phyloP scores from a whole-genome alignment of 2,113 vertebrate species.

The Nerophis lumbriciformis region DNA sequence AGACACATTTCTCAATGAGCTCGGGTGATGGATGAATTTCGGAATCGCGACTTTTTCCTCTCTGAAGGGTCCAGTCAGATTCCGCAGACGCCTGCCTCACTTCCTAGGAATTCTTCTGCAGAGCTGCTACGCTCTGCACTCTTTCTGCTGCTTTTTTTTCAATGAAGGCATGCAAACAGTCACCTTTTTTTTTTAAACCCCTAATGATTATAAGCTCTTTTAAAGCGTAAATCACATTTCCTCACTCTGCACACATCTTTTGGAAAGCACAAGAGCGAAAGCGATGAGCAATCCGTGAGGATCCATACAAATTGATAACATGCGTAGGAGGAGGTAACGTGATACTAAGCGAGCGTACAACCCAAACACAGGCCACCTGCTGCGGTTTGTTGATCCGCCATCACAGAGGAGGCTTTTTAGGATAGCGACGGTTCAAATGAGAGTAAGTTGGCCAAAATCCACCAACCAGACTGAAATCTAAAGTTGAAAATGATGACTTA shows the following conservation, averaged over 20 bases:
- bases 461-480: constrained; percentile 34
- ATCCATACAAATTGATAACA: constrained; percentile 57
- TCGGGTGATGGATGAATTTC: constrained; percentile 40
- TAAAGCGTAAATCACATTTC: constrained; percentile 44
- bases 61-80: constrained; percentile 25
- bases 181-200: constrained; percentile 22
- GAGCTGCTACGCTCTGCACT: neutral
- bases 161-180: constrained; percentile 1
- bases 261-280: constrained; percentile 19
- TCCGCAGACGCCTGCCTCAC: constrained; percentile 48
- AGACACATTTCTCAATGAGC: constrained; percentile 63
- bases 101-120: constrained; percentile 36
- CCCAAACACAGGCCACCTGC: constrained; percentile 68
- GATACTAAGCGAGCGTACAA: constrained; percentile 46
- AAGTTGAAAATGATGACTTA: constrained; percentile 16
- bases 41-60: constrained; percentile 31
- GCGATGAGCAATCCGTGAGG: constrained; percentile 26
- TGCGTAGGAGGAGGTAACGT: constrained; percentile 44
- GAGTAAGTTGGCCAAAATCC: constrained; percentile 60
- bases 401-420: constrained; percentile 42
- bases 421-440: constrained; percentile 52
- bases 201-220: constrained; percentile 30
- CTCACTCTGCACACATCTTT: constrained; percentile 20
- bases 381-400: constrained; percentile 52
- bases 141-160: neutral